Evolutionary conservation across 37 sponge, comb jelly and placozoan species (phyloP).

Genomic region (Spongia lamella): DNA sequence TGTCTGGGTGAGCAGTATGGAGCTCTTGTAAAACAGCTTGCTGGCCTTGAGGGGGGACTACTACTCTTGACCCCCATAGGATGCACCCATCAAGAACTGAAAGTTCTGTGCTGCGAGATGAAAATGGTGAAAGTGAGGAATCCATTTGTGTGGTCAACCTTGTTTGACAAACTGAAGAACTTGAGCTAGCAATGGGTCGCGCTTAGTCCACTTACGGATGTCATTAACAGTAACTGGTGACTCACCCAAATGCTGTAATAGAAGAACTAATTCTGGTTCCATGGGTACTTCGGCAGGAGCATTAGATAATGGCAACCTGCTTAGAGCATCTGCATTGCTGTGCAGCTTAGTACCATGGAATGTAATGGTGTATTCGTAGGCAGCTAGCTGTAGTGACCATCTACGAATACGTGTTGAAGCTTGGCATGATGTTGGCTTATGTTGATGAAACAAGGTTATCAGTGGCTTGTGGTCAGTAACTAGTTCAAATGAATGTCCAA

Average conservation of each 20-base stretch:
- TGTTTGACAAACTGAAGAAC: constrained; percentile 1
- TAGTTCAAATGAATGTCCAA: too few species aligned
- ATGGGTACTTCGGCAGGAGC: not conserved
- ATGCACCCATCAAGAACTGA: too few species aligned
- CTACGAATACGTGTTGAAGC: not conserved
- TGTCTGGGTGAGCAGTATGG: too few species aligned
- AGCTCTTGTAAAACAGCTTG: too few species aligned
- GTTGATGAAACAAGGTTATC: too few species aligned
- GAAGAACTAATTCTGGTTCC: not conserved
- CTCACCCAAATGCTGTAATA: not conserved
- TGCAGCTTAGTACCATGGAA: not conserved
- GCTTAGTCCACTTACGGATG: not conserved
- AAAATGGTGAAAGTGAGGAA: too few species aligned
- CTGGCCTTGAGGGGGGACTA: too few species aligned
- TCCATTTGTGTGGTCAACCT: too few species aligned
- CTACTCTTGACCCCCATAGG: too few species aligned
- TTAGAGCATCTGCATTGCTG: not conserved
- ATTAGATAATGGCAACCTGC: not conserved
- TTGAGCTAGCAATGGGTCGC: not conserved
- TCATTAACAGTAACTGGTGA: not conserved
- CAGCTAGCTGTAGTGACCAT: not conserved
- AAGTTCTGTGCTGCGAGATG: too few species aligned
- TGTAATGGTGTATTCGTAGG: not conserved
- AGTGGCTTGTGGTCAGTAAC: too few species aligned
- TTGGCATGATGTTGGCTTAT: not conserved